phyloP scores from a whole-genome alignment of 2,113 vertebrate genomes.

The Podocnemis expansa region DNA sequence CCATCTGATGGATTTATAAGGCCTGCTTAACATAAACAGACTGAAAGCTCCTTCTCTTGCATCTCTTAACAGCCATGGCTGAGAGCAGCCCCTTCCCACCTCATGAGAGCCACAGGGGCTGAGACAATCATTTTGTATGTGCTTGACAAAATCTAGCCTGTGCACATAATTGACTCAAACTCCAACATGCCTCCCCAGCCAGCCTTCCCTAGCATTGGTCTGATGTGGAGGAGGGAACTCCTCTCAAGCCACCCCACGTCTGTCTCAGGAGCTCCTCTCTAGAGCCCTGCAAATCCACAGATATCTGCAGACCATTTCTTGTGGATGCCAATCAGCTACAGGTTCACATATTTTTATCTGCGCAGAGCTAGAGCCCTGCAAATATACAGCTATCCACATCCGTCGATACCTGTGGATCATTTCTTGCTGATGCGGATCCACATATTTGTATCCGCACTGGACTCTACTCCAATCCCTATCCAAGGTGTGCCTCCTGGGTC shows the following conservation, averaged over 20 bases:
- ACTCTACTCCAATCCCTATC: too few species aligned
- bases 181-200: not conserved
- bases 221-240: not conserved
- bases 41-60: not conserved
- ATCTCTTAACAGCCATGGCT: not conserved
- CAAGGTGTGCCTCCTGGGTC: not conserved
- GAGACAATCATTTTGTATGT: not conserved
- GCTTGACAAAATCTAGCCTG: not conserved
- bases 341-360: too few species aligned
- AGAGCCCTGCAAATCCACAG: too few species aligned
- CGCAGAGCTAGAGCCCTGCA: too few species aligned
- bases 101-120: not conserved
- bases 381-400: too few species aligned
- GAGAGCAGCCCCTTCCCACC: not conserved
- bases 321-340: too few species aligned
- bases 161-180: not conserved
- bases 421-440: too few species aligned
- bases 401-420: too few species aligned
- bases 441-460: too few species aligned
- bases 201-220: not conserved
- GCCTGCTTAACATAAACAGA: not conserved
- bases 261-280: not conserved
- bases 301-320: too few species aligned
- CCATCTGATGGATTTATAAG: rapidly evolving
- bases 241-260: not conserved